Conservation (phyloP, 2,888 invertebrate genomes). For the Ichneumon xanthorius region DNA sequence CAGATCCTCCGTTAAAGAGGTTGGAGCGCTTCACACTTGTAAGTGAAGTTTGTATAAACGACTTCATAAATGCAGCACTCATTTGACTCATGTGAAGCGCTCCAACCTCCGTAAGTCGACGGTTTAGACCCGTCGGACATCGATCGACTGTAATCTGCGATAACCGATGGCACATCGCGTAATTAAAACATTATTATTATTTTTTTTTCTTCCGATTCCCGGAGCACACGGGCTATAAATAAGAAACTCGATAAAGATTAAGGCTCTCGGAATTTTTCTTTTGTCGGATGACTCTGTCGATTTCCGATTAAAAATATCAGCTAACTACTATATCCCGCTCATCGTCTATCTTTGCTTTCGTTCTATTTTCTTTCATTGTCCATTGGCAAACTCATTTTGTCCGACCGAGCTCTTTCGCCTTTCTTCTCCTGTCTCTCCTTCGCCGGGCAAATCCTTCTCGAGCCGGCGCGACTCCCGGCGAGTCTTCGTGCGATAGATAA, state of each 20-base stretch:
- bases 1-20: neutral
- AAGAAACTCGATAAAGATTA: conserved; percentile 8
- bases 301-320: conserved; percentile 37
- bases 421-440: conserved; percentile 15
- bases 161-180: neutral
- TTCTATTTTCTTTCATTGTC: conserved; percentile 23
- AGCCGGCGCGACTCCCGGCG: conserved; percentile 50
- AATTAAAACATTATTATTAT: conserved; percentile 1
- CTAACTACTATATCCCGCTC: neutral
- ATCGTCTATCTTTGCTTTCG: neutral
- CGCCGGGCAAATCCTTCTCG: conserved; percentile 66
- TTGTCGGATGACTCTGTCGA: conserved; percentile 5
- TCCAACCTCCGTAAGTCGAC: neutral
- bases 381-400: conserved; percentile 57
- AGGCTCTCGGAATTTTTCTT: conserved; percentile 8
- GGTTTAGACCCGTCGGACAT: neutral
- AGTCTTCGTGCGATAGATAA: conserved; percentile 57
- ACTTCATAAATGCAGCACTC: no score
- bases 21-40: neutral
- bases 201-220: neutral
- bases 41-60: no score
- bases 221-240: neutral
- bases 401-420: conserved; percentile 28
- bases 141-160: neutral
- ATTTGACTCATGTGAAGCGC: no score